A percentile compares a stretch with the other conserved stretches of the same genome.
Evolutionary conservation across 2,113 vertebrate species (phyloP).

Genomic region (Reinhardtius hippoglossoides): DNA sequence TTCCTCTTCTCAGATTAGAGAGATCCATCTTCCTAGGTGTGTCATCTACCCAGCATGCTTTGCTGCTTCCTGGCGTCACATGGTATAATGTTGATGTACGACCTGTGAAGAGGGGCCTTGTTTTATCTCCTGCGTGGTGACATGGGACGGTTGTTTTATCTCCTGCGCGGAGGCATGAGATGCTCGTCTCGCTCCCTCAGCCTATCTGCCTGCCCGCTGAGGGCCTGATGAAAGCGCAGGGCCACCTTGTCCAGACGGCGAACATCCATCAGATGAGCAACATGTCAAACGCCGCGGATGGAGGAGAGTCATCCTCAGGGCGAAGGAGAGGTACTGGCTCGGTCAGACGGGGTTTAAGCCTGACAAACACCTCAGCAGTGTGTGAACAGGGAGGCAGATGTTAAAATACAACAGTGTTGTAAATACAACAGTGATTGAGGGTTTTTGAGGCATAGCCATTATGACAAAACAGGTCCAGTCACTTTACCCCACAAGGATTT

Average conservation of each 20-base stretch:
- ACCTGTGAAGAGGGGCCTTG: slow-evolving; percentile 74
- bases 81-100: slow-evolving; percentile 80
- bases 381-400: neutral
- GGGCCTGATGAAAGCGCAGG: slow-evolving; percentile 76
- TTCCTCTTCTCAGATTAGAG: slow-evolving; percentile 58
- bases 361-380: slow-evolving; percentile 26
- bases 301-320: slow-evolving; percentile 56
- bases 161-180: slow-evolving; percentile 38
- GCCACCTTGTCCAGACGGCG: slow-evolving; percentile 72
- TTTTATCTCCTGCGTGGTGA: slow-evolving; percentile 76
- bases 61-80: slow-evolving; percentile 69
- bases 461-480: neutral
- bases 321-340: neutral
- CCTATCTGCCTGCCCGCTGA: slow-evolving; percentile 50
- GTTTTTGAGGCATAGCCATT: neutral
- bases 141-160: slow-evolving; percentile 78
- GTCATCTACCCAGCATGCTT: slow-evolving; percentile 74
- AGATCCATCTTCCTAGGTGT: slow-evolving; percentile 68
- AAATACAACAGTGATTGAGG: neutral
- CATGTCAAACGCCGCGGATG: slow-evolving; percentile 56
- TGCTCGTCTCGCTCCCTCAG: slow-evolving; percentile 31
- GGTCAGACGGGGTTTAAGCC: slow-evolving; percentile 38
- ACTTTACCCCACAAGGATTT: neutral
- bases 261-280: slow-evolving; percentile 71
- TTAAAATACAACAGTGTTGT: neutral